Evolutionary conservation across 2,888 invertebrate genomes (phyloP).

Genomic region (Rhyacophila evoluta): DNA sequence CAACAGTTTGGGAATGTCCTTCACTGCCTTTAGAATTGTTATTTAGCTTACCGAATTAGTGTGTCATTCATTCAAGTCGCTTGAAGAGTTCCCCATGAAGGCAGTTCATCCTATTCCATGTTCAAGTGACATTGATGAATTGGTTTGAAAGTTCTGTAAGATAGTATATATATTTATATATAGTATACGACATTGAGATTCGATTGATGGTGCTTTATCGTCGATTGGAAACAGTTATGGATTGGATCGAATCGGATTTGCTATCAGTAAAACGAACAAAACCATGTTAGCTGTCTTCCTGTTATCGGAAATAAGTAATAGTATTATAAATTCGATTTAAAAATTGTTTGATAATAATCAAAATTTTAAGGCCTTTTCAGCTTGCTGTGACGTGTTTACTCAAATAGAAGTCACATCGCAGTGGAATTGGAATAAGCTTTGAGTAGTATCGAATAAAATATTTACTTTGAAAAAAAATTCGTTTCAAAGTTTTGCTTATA

Average conservation of each 20-base stretch:
- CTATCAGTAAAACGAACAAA: not conserved
- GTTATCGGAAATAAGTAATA: too few species aligned
- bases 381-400: too few species aligned
- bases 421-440: too few species aligned
- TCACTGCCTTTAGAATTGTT: not conserved
- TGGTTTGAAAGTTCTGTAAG: not conserved
- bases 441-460: too few species aligned
- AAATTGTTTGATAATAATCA: too few species aligned
- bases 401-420: too few species aligned
- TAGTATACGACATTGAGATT: slow-evolving; percentile 13
- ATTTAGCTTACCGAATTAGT: slow-evolving; percentile 36
- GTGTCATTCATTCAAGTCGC: slow-evolving; percentile 4
- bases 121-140: slow-evolving; percentile 43
- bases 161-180: not conserved
- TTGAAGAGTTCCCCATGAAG: slow-evolving; percentile 28
- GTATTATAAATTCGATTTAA: too few species aligned
- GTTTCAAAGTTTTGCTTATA: too few species aligned
- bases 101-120: slow-evolving; percentile 45
- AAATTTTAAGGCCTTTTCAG: too few species aligned
- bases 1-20: not conserved
- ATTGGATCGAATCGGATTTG: not conserved
- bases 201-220: slow-evolving; percentile 41
- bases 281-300: too few species aligned
- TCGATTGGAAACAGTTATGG: not conserved
- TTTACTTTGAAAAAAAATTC: too few species aligned